Evolutionary conservation across 2,113 vertebrate species (phyloP).

Genomic region (Pluvianellus socialis): DNA sequence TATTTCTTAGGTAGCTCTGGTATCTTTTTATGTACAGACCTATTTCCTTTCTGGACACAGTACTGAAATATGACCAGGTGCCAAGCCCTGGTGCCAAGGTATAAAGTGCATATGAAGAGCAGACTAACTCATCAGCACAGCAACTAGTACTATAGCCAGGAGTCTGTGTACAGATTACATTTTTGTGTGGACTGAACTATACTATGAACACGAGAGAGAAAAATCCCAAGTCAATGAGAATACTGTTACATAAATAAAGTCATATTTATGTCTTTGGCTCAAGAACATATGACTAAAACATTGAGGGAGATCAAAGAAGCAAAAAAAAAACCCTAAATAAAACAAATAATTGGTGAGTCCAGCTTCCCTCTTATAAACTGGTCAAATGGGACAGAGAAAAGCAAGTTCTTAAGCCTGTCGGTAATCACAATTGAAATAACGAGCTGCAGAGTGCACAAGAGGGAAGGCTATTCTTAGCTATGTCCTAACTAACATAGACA

Average conservation of each 20-base stretch:
- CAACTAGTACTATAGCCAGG: background rate
- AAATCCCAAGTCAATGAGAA: background rate
- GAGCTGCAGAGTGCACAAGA: background rate
- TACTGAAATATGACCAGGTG: background rate
- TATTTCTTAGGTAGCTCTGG: background rate
- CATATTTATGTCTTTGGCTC: background rate
- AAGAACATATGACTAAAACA: slow-evolving; percentile 8
- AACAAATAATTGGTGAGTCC: background rate
- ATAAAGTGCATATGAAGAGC: background rate
- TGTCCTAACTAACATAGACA: background rate
- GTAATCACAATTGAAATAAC: background rate
- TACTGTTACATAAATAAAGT: slow-evolving; percentile 14
- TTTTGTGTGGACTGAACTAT: slow-evolving; percentile 3
- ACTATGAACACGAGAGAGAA: background rate
- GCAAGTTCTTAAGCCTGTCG: background rate
- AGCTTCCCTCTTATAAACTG: background rate
- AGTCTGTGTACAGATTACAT: background rate
- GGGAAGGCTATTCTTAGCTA: background rate
- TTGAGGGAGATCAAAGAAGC: background rate
- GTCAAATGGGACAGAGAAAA: background rate
- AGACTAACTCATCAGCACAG: background rate
- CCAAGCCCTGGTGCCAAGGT: background rate
- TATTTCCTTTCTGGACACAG: background rate
- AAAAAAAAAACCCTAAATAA: background rate
- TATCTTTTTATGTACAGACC: background rate